A percentile compares a stretch with the other conserved stretches of the same genome.
Evolutionary conservation across 2,888 invertebrate genomes (phyloP).

Genomic region (Platycheirus rosarum): DNA sequence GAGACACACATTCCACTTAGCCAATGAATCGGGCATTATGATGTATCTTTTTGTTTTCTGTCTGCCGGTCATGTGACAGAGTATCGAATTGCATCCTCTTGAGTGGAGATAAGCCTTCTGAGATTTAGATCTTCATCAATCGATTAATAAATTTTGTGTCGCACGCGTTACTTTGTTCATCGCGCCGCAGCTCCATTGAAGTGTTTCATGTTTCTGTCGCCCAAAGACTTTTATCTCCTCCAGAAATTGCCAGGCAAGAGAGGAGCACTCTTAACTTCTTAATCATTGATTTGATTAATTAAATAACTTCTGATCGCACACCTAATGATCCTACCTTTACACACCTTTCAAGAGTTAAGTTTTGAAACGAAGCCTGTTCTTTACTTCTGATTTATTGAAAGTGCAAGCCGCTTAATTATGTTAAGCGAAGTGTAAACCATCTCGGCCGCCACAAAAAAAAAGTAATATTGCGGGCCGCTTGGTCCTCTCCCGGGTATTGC

Average conservation of each 20-base stretch:
- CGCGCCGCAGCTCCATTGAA: too few species aligned
- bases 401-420: slow-evolving; percentile 65
- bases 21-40: slow-evolving; percentile 51
- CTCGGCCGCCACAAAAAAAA: slow-evolving; percentile 39
- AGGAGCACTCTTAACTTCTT: slow-evolving; percentile 39
- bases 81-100: slow-evolving; percentile 53
- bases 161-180: slow-evolving; percentile 39
- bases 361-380: slow-evolving; percentile 27
- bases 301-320: slow-evolving; percentile 67
- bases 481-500: too few species aligned
- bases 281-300: slow-evolving; percentile 73
- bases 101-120: not conserved
- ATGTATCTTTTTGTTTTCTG: slow-evolving; percentile 29
- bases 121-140: slow-evolving; percentile 17
- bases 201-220: slow-evolving; percentile 12
- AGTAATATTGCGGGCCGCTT: slow-evolving; percentile 27
- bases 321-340: slow-evolving; percentile 59
- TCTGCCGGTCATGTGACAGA: slow-evolving; percentile 54
- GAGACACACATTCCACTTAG: slow-evolving; percentile 53
- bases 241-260: not conserved
- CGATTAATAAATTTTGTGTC: slow-evolving; percentile 51
- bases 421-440: slow-evolving; percentile 65
- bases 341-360: slow-evolving; percentile 21
- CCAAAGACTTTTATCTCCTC: slow-evolving; percentile 3
- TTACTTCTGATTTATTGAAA: slow-evolving; percentile 66